Base-by-base conservation (phyloP, 2,888 invertebrate genomes). In the Cosmopolites sordidus region DNA sequence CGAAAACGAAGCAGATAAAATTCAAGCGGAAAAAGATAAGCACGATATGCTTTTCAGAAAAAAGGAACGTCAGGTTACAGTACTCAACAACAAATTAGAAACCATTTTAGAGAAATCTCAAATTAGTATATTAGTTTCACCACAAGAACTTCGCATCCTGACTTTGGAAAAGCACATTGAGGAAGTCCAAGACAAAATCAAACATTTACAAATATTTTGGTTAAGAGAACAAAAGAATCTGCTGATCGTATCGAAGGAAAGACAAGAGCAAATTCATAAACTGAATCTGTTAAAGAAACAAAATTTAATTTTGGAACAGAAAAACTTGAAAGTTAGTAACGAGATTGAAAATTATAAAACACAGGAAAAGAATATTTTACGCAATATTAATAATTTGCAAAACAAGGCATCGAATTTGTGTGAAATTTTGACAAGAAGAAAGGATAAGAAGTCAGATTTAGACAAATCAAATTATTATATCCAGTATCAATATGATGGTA, bases 151-250 rank as follows among this genome's bases (percentile, higher is more conserved):
- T 29, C 81, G 84, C 68, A 83, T 89, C 15, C 77, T 76, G 4
- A 78, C 80, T 54, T 62, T 88, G 58, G 87, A 89, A 66, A 81
- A 79, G 62, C 78, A 79, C 51, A 84, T 89, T 49, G 78, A 78
- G 39, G 74, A 79, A 16, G 71, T 80, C 1, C 81, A 83, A 40
- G 78, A 79, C 54, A 79, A 81, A 63, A 84, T 84, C 12, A 81
- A 84, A 62, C 73, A 77, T 43, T 70, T 83, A 63, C 87, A 90
- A 70, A 80, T 83, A 61, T 82, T 83, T 69, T 91, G 91, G 91
- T 73, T 91, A 58, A 79, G 87, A 43, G 80, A 86, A 59, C 89
- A 91, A 70, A 83, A 83, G 0, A 83, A 84, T 66, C 81, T 87
- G 51, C 82, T 89, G 1, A 77, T 79, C 56, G 71, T 90, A 12